Evolutionary conservation across 2,797 vertebrate species (phyloP).

Genomic region (Gymnothorax javanicus): DNA sequence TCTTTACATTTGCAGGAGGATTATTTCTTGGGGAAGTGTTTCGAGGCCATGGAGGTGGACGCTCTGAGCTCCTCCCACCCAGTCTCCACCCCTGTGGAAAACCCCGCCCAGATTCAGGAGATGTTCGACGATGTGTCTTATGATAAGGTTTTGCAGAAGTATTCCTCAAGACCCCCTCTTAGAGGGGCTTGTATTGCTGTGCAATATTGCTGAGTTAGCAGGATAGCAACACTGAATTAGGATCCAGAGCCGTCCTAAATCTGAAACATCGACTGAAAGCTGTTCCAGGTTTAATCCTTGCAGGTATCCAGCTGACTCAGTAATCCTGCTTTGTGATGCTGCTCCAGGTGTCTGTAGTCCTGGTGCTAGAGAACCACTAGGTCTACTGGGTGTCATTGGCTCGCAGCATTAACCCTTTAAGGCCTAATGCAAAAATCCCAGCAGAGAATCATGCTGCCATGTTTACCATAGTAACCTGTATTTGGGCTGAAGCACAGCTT

Average conservation of each 20-base stretch:
- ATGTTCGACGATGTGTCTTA: conserved; percentile 94
- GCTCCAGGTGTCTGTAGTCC: not conserved
- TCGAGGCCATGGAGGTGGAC: conserved; percentile 87
- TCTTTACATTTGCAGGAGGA: conserved; percentile 72
- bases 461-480: no score
- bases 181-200: not conserved
- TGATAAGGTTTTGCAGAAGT: conserved; percentile 75
- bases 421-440: no score
- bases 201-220: no score
- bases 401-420: not conserved
- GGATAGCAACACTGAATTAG: no score
- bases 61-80: conserved; percentile 88
- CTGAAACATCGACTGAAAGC: no score
- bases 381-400: not conserved
- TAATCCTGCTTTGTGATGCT: no score
- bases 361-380: not conserved
- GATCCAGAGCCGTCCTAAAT: no score
- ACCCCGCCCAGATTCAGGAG: conserved; percentile 86
- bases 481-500: no score
- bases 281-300: no score
- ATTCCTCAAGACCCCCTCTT: not conserved
- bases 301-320: no score
- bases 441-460: no score
- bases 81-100: conserved; percentile 83
- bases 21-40: conserved; percentile 84